These are phyloP conservation scores for Lepilemur septentrionalis DNA, from an alignment of 2,797 vertebrate species.

Conservation along the genomic window DNA sequence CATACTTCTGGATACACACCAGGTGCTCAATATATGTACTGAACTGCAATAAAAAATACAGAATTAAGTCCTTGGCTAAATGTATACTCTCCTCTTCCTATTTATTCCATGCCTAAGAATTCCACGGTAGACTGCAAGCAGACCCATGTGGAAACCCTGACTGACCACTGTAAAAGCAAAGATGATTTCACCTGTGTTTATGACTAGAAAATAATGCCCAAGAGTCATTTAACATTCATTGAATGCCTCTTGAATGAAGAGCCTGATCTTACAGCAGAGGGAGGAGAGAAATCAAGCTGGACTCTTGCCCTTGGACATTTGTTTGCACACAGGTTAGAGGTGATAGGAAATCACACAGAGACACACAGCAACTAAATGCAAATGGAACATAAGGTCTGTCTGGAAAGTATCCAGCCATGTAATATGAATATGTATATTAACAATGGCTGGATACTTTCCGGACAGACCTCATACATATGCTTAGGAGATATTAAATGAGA, in stretches of 20 bases:
- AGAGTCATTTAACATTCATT: not conserved
- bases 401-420: too few relatives aligned
- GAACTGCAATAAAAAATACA: not conserved
- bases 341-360: not conserved
- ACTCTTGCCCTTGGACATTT: not conserved
- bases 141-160: not conserved
- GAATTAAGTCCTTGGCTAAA: not conserved
- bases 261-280: not conserved
- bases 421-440: too few relatives aligned
- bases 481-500: not conserved
- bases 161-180: not conserved
- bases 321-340: not conserved
- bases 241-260: not conserved
- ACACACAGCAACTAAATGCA: not conserved
- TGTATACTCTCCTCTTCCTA: not conserved
- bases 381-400: not conserved
- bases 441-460: too few relatives aligned
- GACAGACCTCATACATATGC: not conserved
- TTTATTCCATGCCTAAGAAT: not conserved
- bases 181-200: not conserved
- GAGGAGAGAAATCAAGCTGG: not conserved
- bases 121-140: not conserved
- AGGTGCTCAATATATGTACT: not conserved
- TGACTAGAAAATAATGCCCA: not conserved
- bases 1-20: not conserved